phyloP scores from a whole-genome alignment of 2,113 vertebrate genomes.

The Pituophis catenifer region DNA sequence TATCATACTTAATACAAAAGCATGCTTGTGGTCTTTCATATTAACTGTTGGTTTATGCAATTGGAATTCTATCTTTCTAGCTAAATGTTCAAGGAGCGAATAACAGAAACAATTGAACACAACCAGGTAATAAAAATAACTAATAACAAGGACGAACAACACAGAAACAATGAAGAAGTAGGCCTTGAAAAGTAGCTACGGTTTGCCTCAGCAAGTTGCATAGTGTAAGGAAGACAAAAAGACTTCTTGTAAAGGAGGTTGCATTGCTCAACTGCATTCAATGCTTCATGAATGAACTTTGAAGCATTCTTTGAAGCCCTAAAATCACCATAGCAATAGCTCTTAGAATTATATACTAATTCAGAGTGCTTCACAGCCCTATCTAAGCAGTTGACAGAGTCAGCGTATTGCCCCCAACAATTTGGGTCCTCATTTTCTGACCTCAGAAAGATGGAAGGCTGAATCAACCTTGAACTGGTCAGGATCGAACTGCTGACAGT shows the following conservation, averaged over 20 bases:
- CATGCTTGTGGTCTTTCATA: not conserved
- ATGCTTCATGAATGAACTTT: not conserved
- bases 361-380: no score
- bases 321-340: not conserved
- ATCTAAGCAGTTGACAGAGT: no score
- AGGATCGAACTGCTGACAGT: no score
- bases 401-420: no score
- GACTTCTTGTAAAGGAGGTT: not conserved
- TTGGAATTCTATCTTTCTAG: not conserved
- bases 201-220: not conserved
- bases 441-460: no score
- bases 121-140: not conserved
- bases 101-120: not conserved
- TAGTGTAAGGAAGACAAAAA: not conserved
- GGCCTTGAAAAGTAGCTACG: not conserved
- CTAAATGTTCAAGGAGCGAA: not conserved
- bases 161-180: not conserved
- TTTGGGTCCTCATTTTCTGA: no score
- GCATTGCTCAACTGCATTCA: no score
- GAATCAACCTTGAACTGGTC: no score
- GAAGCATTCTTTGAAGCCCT: not conserved
- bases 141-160: no score
- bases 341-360: no score
- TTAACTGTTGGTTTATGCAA: not conserved
- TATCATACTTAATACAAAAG: not conserved